Conservation (phyloP, 2,797 vertebrate genomes). For the Notoglanidium macrostoma region DNA sequence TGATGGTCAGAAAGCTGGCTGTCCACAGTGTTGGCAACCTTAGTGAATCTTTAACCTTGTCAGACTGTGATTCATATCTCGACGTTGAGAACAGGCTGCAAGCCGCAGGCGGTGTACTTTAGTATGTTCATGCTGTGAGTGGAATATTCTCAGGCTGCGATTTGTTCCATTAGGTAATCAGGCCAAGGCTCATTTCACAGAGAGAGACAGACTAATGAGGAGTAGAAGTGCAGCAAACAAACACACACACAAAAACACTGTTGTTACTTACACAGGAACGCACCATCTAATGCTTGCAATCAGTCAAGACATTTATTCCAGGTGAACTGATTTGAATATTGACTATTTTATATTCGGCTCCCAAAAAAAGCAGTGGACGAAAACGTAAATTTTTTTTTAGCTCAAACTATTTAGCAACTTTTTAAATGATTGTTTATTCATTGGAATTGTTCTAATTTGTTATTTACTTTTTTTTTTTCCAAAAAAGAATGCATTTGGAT, state of each 20-base stretch:
- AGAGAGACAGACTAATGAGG: slow-evolving; percentile 44
- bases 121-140: slow-evolving; percentile 55
- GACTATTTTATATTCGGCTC: not conserved
- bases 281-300: not conserved
- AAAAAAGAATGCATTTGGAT: not conserved
- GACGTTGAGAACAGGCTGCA: slow-evolving; percentile 20
- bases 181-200: slow-evolving; percentile 55
- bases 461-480: too few relatives aligned
- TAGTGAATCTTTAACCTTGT: slow-evolving; percentile 52
- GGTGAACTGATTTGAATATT: not conserved
- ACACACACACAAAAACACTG: not conserved
- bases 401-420: not conserved
- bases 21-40: not conserved
- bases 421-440: not conserved
- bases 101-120: slow-evolving; percentile 34
- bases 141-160: slow-evolving; percentile 48
- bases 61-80: slow-evolving; percentile 33
- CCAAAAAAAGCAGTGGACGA: not conserved
- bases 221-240: slow-evolving; percentile 1
- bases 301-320: slow-evolving; percentile 15
- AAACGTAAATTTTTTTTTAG: not conserved
- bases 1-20: not conserved
- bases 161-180: slow-evolving; percentile 56
- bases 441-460: not conserved
- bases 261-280: slow-evolving; percentile 17